Evolutionary conservation across 2,888 invertebrate genomes (phyloP), one percentile per base, ranked within the genome.

Genomic region (Lamellibrachia columna): DNA sequence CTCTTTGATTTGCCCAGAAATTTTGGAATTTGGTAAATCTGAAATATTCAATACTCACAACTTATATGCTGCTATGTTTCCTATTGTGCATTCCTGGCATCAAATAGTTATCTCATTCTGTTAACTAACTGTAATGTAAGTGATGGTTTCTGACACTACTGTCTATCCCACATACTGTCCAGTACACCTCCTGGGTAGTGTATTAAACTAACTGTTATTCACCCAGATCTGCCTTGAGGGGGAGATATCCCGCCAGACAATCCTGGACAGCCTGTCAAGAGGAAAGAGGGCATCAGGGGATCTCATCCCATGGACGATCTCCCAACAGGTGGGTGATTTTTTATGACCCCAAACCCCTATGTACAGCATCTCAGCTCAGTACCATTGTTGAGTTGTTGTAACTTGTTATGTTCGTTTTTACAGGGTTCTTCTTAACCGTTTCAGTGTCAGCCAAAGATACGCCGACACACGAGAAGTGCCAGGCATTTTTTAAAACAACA

Each of bases 271-370:
- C 55, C 97, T 99, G 92, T 98, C 98, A 0, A 97, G 98, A 94
- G 99, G 99, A 0, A 98, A 98, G 95, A 98, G 98, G 95, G 98
- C 99, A 0, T 98, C 99, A 7, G 99, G 99, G 0, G 99, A 99
- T 97, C 97, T 99, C 15, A 99, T 99, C 94, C 99, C 99, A 0
- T 99, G 99, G 99, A 99, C 99, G 92, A 97, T 99, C 3, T 98
- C 99, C 7, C 99, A 99, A 95, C 99, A 99, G 96, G 96, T 96
- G 91, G 91, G 90, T 91, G 15, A 91, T 90, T 52, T n/a, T 6
- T n/a, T 75, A 75, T 75, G n/a, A 6, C 75, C 75, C 22, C 15
- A 3, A 22, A 15, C 75, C 75, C 75, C 15, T 22, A 22, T 2
- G 6, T 75, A 75, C 75, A 75, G 22, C 22, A 15, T 2, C 75